Percentiles rank a stretch among this genome's conserved stretches.
Conservation (phyloP, 2,797 vertebrate genomes). For the Nannoperca australis region DNA sequence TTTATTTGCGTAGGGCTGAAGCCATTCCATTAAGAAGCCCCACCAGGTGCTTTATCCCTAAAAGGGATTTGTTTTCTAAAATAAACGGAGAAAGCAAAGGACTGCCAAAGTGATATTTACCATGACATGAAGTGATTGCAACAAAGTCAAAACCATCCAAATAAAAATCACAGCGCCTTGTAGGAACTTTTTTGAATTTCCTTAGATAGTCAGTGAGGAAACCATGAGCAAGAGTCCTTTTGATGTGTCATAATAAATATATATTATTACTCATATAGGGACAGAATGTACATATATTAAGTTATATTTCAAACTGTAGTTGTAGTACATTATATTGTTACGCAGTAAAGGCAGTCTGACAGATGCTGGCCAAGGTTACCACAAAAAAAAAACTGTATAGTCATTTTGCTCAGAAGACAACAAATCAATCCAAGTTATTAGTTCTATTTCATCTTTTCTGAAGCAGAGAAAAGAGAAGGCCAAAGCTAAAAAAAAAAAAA, state of each 20-base stretch:
- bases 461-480: constrained; percentile 45
- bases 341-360: constrained; percentile 21
- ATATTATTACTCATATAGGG: constrained; percentile 13
- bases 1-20: constrained; percentile 97
- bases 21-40: constrained; percentile 92
- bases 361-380: constrained; percentile 24
- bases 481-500: constrained; percentile 34
- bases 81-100: constrained; percentile 77
- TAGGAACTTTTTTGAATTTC: constrained; percentile 47
- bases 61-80: constrained; percentile 87
- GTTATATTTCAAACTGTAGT: constrained; percentile 6
- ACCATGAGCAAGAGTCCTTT: constrained; percentile 20
- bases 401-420: constrained; percentile 58
- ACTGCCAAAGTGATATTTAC: constrained; percentile 78
- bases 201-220: constrained; percentile 40
- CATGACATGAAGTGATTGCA: constrained; percentile 69
- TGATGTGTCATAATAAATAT: constrained; percentile 23
- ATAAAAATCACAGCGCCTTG: constrained; percentile 54
- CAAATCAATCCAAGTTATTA: constrained; percentile 66
- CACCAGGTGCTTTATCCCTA: constrained; percentile 88
- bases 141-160: constrained; percentile 70
- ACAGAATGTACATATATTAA: neutral
- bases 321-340: constrained; percentile 21
- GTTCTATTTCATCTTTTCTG: constrained; percentile 63
- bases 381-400: constrained; percentile 12